Evolutionary conservation across 1,140 invertebrate genomes (phyloP), one percentile per base, ranked within the genome.

Genomic region (Reticulitermes speratus): DNA sequence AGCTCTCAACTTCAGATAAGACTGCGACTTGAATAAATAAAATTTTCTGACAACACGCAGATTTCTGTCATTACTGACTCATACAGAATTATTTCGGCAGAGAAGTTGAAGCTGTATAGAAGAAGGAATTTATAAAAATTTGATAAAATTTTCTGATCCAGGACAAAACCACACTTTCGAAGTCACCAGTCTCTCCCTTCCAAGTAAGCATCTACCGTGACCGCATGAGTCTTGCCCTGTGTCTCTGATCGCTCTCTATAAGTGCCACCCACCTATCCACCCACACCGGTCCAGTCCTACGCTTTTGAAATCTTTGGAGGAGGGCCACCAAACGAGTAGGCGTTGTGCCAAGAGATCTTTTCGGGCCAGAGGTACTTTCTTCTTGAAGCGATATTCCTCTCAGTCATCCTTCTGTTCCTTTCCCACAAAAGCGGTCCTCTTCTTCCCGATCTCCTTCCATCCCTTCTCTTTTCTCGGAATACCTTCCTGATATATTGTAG

Each of bases 401-500:
- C 14, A 21, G 14, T 55, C 52, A 55, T 55, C 19, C 19, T 55
- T 21, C 65, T 75, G 14, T 75, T 25, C n/a, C n/a, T 30, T 25
- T 75, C 65, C n/a, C 65, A 75, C 65, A 75, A 75, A 75, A 75
- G 3, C 8, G 5, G 65, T 75, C 65, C n/a, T 65, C 59, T 65
- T 75, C 65, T 75, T 5, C 25, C 65, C n/a, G 25, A 75, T 30
- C 25, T 75, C 25, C n/a, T 75, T 21, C 52, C 19, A 55, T 21
- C 14, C 52, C 11, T 55, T 75, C 65, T 16, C 65, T 75, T 23
- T 65, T 38, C 59, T 23, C 65, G 65, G 65, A 75, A 75, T 75
- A 75, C n/a, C n/a, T 75, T 75, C 65, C n/a, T 75, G 30, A 75
- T 75, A 75, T 75, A 75, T 75, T 75, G 65, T 75, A 75, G 9